Base-by-base conservation (phyloP, 2,888 invertebrate genomes). In the Hyles lineata region DNA sequence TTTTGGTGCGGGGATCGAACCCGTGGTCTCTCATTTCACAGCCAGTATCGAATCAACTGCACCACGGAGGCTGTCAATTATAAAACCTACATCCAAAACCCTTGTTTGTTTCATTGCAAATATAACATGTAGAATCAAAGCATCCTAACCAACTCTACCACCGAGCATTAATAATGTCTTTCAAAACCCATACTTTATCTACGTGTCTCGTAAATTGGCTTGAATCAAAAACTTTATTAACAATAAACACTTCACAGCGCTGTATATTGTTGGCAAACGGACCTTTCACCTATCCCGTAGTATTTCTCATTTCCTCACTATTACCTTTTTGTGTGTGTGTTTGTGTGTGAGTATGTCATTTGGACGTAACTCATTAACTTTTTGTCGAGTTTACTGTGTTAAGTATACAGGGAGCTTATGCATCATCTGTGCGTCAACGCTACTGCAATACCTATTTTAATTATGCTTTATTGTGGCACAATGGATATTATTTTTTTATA, bases 221-320 rank as follows among this genome's bases (percentile, higher is more conserved):
- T 79, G 74, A 58, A 72, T 69, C 50, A 69, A 77, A 78, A 76
- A 75, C 61, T 73, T 76, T 79, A 81, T 79, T 76, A 79, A 72
- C 72, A 82, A 80, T 82, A 82, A 82, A 82, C 80, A 74, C 74
- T 75, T 73, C 67, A 61, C 21, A 32, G 29, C 70, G 55, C 73
- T 76, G 1, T 76, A 79, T 80, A 81, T 80, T 81, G 77, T 80
- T 79, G 74, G 73, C 60, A 23, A 17, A 75, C 15, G 70, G 73
- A 82, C 83, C 82, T 82, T 82, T 82, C 83, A 82, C 82, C 82
- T 76, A 50, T 21, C 63, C 43, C 43, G 21, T 67, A 50, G 43
- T 67, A 50, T 69, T 80, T 76, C 80, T 81, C 80, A 80, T 82
- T 82, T 79, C 74, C 76, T 73, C 76, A 61, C 70, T 73, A 77